Percentiles rank a stretch among this genome's conserved stretches.
Evolutionary conservation across 2,888 invertebrate species (phyloP).

Genomic region (Gnatocerus cornutus): DNA sequence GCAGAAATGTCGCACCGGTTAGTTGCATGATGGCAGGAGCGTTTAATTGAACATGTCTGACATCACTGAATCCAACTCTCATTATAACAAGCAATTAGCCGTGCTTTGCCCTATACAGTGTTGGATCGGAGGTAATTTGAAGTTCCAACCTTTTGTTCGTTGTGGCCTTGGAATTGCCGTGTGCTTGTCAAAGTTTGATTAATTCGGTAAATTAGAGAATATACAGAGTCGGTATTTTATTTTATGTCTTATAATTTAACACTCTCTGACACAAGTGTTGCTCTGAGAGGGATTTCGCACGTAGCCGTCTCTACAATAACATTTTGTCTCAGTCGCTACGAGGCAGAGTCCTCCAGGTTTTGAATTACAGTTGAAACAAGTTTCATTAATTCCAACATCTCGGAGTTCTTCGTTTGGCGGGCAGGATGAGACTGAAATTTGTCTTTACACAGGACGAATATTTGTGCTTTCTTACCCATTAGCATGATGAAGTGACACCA

Average conservation of each 20-base stretch:
- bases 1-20: background rate
- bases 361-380: background rate
- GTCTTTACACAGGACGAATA: too few relatives aligned
- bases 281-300: background rate
- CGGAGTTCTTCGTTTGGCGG: slow-evolving; percentile 2
- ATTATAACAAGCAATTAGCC: slow-evolving; percentile 6
- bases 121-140: slow-evolving; percentile 14
- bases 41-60: slow-evolving; percentile 2
- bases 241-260: background rate
- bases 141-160: background rate
- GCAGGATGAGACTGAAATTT: background rate
- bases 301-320: slow-evolving; percentile 5
- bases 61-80: slow-evolving; percentile 5
- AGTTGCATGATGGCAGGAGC: background rate
- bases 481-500: too few relatives aligned
- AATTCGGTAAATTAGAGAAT: too few relatives aligned
- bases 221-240: too few relatives aligned
- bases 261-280: background rate
- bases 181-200: background rate
- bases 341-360: background rate
- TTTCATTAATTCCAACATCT: background rate
- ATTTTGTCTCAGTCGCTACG: background rate
- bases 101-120: background rate
- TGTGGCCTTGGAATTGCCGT: background rate
- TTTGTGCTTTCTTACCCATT: too few relatives aligned